Base-by-base conservation (phyloP, 2,113 vertebrate species). In the Hippocampus zosterae region DNA sequence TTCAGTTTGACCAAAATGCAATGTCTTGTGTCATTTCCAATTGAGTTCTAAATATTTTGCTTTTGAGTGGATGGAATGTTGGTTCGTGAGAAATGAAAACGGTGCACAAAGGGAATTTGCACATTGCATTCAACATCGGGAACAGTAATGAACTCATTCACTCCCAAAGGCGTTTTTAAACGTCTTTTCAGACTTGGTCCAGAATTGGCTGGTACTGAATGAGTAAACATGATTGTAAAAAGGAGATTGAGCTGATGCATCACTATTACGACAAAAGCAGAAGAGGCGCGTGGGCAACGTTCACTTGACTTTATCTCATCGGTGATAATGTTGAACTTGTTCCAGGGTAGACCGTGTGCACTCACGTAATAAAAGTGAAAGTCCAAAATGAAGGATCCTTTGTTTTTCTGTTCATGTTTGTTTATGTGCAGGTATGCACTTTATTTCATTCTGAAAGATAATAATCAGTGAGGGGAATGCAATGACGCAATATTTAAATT, bases 251-350 rank as follows among this genome's bases (percentile, higher is more conserved):
- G 19, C 23, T 50, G 40, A 56, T 21, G 37, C 3, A 48, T 44
- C 23, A 37, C 5, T 8, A 33, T 33, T 12, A 50, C 61, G 55
- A 65, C 83, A 79, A 86, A 84, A 0, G 1, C 1, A 0, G 33
- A 63, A 1, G 1, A 27, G 15, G 44, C 59, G 33, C 50, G 12
- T 62, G 66, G 55, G 16, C 13, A 0, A 50, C 68, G 76, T 80
- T 76, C 78, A 77, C 65, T 66, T 57, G 10, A 50, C 72, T 68
- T 84, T 76, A 78, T 84, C 78, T 75, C 60, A 64, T 70, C 23
- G 29, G 8, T 25, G 63, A 78, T 77, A 77, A 71, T 41, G 2
- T 23, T 50, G n/a, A 41, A 40, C 33, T 68, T 10, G 29, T 42
- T 72, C 25, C 25, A 27, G 5, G 5, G n/a, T 50, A 42, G 21